These are phyloP conservation scores for Choristoneura rosaceana DNA, from an alignment of 2,888 invertebrate genomes.

Conservation along the genomic window DNA sequence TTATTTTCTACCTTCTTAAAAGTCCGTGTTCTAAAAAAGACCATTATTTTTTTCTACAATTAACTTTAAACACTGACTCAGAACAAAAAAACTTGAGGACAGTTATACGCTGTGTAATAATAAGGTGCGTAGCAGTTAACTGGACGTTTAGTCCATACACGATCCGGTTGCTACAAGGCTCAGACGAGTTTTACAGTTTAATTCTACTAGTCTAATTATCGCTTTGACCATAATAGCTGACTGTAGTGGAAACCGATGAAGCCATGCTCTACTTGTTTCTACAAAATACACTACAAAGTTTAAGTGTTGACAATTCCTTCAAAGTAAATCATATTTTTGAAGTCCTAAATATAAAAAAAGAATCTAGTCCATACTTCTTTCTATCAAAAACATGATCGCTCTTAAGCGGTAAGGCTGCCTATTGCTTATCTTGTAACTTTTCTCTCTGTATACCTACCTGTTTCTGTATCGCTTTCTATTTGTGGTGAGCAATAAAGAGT, in stretches of 20 bases:
- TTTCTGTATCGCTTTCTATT: too few relatives aligned
- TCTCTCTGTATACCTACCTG: too few relatives aligned
- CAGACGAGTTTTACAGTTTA: constrained; percentile 36
- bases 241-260: constrained; percentile 11
- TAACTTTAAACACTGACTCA: constrained; percentile 2
- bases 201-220: constrained; percentile 34
- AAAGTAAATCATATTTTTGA: too few relatives aligned
- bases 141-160: constrained; percentile 18
- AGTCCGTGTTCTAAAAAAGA: too few relatives aligned
- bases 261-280: background rate
- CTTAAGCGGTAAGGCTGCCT: too few relatives aligned
- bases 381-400: too few relatives aligned
- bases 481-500: too few relatives aligned
- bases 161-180: constrained; percentile 33
- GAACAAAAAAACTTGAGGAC: constrained; percentile 33
- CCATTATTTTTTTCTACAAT: background rate
- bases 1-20: too few relatives aligned
- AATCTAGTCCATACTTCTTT: too few relatives aligned
- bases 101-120: constrained; percentile 40
- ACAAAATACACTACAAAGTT: background rate
- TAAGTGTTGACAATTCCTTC: too few relatives aligned
- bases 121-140: constrained; percentile 33
- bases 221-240: constrained; percentile 14
- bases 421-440: too few relatives aligned
- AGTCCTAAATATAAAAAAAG: too few relatives aligned